These are phyloP conservation scores for Nasonia oneida DNA, from an alignment of 2,888 invertebrate genomes.

Conservation along the genomic window DNA sequence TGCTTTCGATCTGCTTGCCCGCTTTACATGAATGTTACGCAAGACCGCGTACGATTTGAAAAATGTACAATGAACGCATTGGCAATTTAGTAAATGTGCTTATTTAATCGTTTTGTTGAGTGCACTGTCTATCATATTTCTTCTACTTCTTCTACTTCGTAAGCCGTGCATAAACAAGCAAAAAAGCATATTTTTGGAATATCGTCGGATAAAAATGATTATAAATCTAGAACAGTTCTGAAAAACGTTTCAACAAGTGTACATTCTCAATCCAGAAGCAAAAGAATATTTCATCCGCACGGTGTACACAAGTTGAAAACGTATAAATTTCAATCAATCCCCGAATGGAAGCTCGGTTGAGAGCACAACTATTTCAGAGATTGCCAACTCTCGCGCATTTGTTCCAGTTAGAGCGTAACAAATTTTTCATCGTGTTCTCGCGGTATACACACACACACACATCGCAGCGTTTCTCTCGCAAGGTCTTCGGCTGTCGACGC, in stretches of 20 bases:
- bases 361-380: constrained; percentile 9
- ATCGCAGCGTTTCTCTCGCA: neutral
- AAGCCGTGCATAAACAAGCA: too few relatives aligned
- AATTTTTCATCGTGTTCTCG: constrained; percentile 45
- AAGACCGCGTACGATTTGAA: neutral
- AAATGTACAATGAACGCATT: neutral
- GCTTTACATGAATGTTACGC: neutral
- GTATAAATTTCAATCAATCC: neutral
- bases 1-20: neutral
- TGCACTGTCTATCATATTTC: neutral
- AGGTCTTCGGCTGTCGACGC: constrained; percentile 46
- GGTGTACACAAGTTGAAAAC: neutral
- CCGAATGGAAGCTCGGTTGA: constrained; percentile 5
- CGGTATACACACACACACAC: neutral
- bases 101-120: constrained; percentile 48
- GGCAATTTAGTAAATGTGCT: neutral
- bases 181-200: neutral
- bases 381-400: constrained; percentile 18
- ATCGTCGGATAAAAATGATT: neutral
- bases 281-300: neutral
- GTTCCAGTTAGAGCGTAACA: constrained; percentile 32
- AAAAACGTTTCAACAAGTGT: neutral
- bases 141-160: too few relatives aligned
- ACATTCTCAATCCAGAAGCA: constrained; percentile 7
- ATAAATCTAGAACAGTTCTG: neutral